Evolutionary conservation across 1,140 invertebrate genomes (phyloP).

Genomic region (Helicoverpa armigera): DNA sequence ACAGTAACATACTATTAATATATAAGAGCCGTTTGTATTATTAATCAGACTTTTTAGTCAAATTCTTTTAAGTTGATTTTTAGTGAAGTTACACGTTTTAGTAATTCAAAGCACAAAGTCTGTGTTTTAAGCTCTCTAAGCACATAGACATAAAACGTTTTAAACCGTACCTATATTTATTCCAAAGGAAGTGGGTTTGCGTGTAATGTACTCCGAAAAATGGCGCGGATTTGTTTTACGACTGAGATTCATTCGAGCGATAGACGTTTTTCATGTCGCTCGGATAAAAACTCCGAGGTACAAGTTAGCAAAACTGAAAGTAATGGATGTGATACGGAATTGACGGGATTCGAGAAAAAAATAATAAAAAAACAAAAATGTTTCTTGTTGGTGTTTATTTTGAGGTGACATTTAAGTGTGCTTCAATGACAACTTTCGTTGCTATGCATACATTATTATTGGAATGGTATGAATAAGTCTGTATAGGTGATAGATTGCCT

Average conservation of each 20-base stretch:
- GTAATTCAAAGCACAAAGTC: neutral
- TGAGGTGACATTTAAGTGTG: neutral
- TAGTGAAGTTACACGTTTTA: neutral
- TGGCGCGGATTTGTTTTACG: conserved; percentile 49
- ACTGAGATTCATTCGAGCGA: conserved; percentile 46
- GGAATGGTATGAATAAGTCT: too few species aligned
- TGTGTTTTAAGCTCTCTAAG: neutral
- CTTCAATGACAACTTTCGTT: neutral
- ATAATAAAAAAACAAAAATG: conserved; percentile 14
- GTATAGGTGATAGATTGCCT: too few species aligned
- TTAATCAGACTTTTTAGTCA: neutral
- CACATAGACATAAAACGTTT: conserved; percentile 34
- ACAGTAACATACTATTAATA: too few species aligned
- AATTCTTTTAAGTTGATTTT: neutral
- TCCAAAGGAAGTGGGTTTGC: conserved; percentile 46
- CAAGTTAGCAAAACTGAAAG: conserved; percentile 48
- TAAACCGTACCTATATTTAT: conserved; percentile 39
- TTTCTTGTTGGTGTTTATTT: conserved; percentile 5
- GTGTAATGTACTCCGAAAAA: conserved; percentile 50
- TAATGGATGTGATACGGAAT: conserved; percentile 49
- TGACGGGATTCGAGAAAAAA: conserved; percentile 26
- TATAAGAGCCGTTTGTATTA: neutral
- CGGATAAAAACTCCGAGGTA: conserved; percentile 41
- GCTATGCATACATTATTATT: neutral
- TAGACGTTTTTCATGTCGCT: conserved; percentile 49